Conservation (phyloP, 2,797 vertebrate genomes). For the Dicrostonyx torquatus region DNA sequence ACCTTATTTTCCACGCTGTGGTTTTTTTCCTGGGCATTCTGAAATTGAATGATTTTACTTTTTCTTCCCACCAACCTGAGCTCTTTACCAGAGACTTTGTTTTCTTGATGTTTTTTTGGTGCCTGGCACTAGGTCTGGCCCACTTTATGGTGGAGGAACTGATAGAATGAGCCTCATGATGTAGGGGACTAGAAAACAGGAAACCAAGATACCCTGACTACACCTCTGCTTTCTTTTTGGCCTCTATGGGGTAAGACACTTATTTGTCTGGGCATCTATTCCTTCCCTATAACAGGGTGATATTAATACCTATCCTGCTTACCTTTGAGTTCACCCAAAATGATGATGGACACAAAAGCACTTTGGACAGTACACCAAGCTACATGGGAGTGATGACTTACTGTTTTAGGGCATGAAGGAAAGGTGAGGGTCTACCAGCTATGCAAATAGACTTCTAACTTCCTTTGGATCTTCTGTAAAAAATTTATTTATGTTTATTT, state of each 20-base stretch:
- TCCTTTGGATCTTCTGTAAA: neutral
- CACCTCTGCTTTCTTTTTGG: neutral
- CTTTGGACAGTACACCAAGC: neutral
- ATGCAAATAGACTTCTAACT: neutral
- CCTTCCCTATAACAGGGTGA: neutral
- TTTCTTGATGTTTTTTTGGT: conserved; percentile 10
- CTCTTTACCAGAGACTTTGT: neutral
- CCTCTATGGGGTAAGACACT: neutral
- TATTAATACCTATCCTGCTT: neutral
- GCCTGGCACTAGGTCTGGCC: neutral
- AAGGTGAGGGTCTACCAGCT: neutral
- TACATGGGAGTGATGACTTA: neutral
- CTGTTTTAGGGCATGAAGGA: neutral
- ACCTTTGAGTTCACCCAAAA: neutral
- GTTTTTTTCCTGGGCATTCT: neutral
- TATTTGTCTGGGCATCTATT: neutral
- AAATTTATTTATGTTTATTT: neutral
- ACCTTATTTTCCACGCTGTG: neutral
- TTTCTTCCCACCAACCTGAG: neutral
- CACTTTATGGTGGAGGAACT: neutral
- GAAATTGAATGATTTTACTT: neutral
- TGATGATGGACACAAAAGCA: neutral
- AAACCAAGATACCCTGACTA: neutral
- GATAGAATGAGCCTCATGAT: neutral
- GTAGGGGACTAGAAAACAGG: neutral